A percentile compares a stretch with the other conserved stretches of the same genome.
phyloP scores from a whole-genome alignment of 2,888 invertebrate genomes.

The Orchesella flavescens region DNA sequence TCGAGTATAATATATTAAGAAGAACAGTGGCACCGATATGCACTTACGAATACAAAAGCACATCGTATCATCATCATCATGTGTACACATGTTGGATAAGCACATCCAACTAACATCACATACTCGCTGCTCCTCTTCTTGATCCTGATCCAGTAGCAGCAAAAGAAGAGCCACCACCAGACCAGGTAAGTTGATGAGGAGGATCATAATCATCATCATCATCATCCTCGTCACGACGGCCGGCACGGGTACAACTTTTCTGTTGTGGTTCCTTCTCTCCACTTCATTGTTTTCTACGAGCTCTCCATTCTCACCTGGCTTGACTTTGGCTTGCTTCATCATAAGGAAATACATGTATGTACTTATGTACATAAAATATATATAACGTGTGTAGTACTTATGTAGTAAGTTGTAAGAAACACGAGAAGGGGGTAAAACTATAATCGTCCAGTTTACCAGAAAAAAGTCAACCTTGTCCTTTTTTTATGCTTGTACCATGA shows the following conservation, averaged over 20 bases:
- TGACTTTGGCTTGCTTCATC: not conserved
- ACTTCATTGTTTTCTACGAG: not conserved
- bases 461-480: conserved; percentile 47
- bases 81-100: conserved; percentile 14
- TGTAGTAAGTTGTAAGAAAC: not conserved
- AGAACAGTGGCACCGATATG: conserved; percentile 49
- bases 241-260: conserved; percentile 53
- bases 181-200: conserved; percentile 21
- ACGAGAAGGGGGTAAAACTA: conserved; percentile 28
- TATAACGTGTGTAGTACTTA: not conserved
- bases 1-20: conserved; percentile 5
- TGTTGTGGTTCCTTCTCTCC: conserved; percentile 21
- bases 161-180: no score
- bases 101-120: no score
- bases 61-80: not conserved
- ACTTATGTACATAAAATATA: not conserved
- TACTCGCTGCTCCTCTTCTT: no score
- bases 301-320: conserved; percentile 17
- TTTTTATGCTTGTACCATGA: conserved; percentile 26
- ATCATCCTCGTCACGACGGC: conserved; percentile 27
- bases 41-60: not conserved
- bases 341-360: not conserved
- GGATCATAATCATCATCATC: conserved; percentile 21
- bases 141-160: conserved; percentile 23
- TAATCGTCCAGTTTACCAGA: conserved; percentile 39